Evolutionary conservation across 2,113 vertebrate species (phyloP), one percentile per base, ranked within the genome.

Genomic region (Tupaia tana): DNA sequence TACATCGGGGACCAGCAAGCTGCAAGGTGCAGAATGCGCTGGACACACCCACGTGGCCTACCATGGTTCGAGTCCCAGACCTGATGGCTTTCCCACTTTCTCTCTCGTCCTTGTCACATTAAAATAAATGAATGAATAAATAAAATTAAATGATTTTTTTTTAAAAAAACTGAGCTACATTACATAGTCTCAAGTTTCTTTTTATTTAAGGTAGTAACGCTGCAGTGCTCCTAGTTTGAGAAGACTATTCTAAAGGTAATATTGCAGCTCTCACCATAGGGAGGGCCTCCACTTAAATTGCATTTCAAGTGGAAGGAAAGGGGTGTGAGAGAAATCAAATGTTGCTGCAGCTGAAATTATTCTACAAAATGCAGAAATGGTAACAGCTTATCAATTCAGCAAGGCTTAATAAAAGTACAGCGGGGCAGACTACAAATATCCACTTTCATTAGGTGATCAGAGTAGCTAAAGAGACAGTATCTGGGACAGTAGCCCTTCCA

Each of bases 401-500:
- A 56, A 29, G 77, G 83, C 79, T 31, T 12, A n/a, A 27, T 11
- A 11, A 19, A 58, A 24, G n/a, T 10, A 34, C 3, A 19, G 43
- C 1, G 15, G n/a, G 31, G 24, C 1, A 52, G 27, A 22, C 4
- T 18, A 54, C 54, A 14, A 69, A 27, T 1, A 15, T 8, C 69
- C 54, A 16, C 24, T 89, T 61, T 19, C 11, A 0, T 5, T 20
- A 25, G 86, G 15, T 7, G 66, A 67, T 16, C 86, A 88, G 78
- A 52, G 29, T 59, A 52, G 75, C 66, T 66, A 2, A 52, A 52
- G 66, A 70, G 19, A 52, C 5, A 12, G 66, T 1, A 5, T 20
- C 89, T 52, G 56, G 75, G 83, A 80, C 10, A 19, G 34, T 2
- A 67, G 83, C 96, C 96, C 91, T 93, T 86, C 10, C 74, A 16